These are phyloP conservation scores for Heliocidaris erythrogramma DNA, from an alignment of 35 echinoderm and acorn worm genomes.

Conservation along the genomic window DNA sequence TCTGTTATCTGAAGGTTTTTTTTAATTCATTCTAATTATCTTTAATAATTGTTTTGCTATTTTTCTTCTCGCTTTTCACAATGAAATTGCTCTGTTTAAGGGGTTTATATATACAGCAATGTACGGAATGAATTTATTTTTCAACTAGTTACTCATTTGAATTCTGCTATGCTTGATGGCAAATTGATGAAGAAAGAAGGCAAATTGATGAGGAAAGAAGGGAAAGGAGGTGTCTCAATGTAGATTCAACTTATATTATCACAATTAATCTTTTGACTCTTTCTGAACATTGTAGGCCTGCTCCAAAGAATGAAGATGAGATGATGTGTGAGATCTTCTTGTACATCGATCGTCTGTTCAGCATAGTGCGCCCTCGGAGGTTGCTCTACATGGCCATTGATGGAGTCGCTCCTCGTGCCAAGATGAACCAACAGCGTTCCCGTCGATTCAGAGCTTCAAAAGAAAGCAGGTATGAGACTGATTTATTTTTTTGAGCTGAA, in stretches of 20 bases:
- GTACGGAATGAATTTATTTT: no score
- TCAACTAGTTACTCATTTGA: no score
- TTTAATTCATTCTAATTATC: neutral
- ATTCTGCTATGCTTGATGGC: no score
- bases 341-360: conserved; percentile 92
- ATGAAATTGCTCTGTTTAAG: neutral
- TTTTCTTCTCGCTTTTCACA: no score
- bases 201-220: no score
- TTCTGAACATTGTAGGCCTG: conserved; percentile 61
- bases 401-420: conserved; percentile 95
- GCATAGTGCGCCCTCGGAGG: conserved; percentile 86
- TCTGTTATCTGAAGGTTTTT: neutral
- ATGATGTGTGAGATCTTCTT: conserved; percentile 98
- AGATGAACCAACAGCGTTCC: conserved; percentile 99
- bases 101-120: neutral
- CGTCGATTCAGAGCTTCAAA: conserved; percentile 95
- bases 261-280: neutral
- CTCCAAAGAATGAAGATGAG: conserved; percentile 94
- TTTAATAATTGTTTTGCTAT: neutral
- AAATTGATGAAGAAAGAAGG: no score
- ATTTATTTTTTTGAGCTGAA: neutral
- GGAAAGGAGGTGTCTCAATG: no score
- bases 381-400: conserved; percentile 99
- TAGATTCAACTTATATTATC: no score
- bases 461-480: conserved; percentile 68